Base-by-base conservation (phyloP, 2,888 invertebrate genomes). In the Antitype chi region DNA sequence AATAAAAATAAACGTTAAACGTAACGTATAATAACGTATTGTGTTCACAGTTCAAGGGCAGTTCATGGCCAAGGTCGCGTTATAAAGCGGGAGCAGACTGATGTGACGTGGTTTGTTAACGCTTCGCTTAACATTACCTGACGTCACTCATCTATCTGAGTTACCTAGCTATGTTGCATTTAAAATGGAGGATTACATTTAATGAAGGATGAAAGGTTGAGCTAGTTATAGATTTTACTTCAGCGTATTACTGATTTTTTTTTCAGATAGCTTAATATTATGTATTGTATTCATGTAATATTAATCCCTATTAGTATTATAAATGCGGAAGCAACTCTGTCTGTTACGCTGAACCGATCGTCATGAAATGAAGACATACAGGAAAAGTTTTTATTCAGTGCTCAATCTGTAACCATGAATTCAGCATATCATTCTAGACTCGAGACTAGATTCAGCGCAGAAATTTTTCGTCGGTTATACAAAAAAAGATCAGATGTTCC, bases 31-130 rank as follows among this genome's bases (percentile, higher is more conserved):
- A 17, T 38, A 80, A 66, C 60, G 67, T 66, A 74, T 84, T 82
- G 62, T 66, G 70, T 62, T 70, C 38, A 49, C 52, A 57, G 85
- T 83, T 83, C 84, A 83, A 74, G 84, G 77, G 49, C 83, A 43
- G 63, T 63, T 66, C 68, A 55, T 49, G 66, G 74, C 28, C 85
- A 83, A 83, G 85, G 86, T 86, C 76, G 53, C 32, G 11, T 11
- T 57, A 57, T 38, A 76, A 66, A 64, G 66, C 70, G 25, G 59
- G 53, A 57, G 59, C 13, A 47, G 38, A 49, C 60, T 38, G 67
- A 55, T 60, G 67, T 52, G 55, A 28, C 43, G 49, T 43, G 55
- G 62, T 77, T 70, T 53, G 62, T 70, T 68, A 64, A 70, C 72
- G 73, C 69, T 62, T 69, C 52, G 82, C 6, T 64, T 52, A 67